Conservation (phyloP, 1,140 invertebrate species). For the Cyrtorhinus lividipennis region DNA sequence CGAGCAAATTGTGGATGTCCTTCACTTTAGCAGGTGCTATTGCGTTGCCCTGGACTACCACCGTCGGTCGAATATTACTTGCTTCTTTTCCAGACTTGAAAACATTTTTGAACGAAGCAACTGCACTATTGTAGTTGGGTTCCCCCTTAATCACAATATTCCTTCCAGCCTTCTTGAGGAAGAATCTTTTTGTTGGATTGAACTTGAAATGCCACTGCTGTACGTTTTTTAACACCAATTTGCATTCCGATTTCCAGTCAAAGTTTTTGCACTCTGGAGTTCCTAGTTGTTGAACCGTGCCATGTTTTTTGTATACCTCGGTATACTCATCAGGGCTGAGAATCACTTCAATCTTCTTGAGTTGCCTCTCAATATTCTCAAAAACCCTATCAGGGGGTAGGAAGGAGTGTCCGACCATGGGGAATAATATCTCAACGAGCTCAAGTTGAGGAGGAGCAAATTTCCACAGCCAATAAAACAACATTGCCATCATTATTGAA, state of each 20-base stretch:
- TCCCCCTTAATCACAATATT: slow-evolving; percentile 17
- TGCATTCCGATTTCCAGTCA: slow-evolving; percentile 18
- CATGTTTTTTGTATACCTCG: slow-evolving; percentile 17
- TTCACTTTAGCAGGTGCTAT: slow-evolving; percentile 11
- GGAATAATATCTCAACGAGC: slow-evolving; percentile 24
- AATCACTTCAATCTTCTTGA: slow-evolving; percentile 24
- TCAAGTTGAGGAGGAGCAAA: slow-evolving; percentile 23
- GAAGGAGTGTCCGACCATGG: slow-evolving; percentile 26
- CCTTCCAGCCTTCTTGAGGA: slow-evolving; percentile 11
- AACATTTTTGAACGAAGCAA: not conserved
- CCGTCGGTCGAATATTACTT: not conserved
- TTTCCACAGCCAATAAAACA: slow-evolving; percentile 23
- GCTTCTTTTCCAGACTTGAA: not conserved
- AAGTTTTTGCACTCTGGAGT: too few species aligned
- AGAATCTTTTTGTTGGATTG: slow-evolving; percentile 20
- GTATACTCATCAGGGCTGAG: slow-evolving; percentile 16
- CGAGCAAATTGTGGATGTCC: slow-evolving; percentile 10
- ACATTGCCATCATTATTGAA: slow-evolving; percentile 25
- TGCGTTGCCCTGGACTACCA: not conserved
- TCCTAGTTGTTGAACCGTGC: slow-evolving; percentile 16
- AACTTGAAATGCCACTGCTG: slow-evolving; percentile 21
- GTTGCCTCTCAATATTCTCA: slow-evolving; percentile 25
- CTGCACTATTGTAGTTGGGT: slow-evolving; percentile 8
- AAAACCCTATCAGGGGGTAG: slow-evolving; percentile 28
- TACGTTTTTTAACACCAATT: not conserved